These are phyloP conservation scores for Pygoscelis adeliae DNA, from an alignment of 2,113 vertebrate species.

Conservation along the genomic window DNA sequence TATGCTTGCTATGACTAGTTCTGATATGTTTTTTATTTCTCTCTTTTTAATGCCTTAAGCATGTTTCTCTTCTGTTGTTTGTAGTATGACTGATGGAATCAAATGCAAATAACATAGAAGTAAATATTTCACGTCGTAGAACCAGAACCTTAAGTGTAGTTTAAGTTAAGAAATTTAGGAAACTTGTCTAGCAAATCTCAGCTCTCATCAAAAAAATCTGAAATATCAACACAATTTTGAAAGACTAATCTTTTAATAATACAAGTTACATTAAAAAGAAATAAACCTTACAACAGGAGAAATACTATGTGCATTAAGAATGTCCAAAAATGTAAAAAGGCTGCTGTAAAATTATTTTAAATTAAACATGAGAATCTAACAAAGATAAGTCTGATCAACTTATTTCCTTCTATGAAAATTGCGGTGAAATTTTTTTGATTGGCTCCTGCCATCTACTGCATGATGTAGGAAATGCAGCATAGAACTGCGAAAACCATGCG, in stretches of 20 bases:
- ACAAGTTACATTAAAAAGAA: slow-evolving; percentile 20
- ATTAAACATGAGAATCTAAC: slow-evolving; percentile 19
- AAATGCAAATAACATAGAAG: background rate
- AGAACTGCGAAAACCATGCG: background rate
- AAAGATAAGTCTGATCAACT: background rate
- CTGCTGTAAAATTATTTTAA: background rate
- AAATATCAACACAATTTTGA: background rate
- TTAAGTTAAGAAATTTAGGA: background rate
- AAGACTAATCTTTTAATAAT: slow-evolving; percentile 50
- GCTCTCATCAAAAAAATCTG: background rate
- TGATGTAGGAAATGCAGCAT: background rate
- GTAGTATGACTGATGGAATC: background rate
- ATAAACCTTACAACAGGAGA: background rate
- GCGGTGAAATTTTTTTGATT: background rate
- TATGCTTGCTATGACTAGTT: background rate
- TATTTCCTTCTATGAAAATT: background rate
- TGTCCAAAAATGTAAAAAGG: background rate
- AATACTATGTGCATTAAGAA: background rate
- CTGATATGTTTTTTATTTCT: background rate
- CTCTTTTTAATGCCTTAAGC: background rate
- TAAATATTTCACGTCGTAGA: background rate
- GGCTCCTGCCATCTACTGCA: slow-evolving; percentile 59
- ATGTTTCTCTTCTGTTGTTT: background rate
- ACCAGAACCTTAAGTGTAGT: background rate
- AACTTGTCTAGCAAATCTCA: background rate